A percentile compares a stretch with the other conserved stretches of the same genome.
These are phyloP conservation scores for Athalia cordata DNA, from an alignment of 2,888 invertebrate species.

Conservation along the genomic window DNA sequence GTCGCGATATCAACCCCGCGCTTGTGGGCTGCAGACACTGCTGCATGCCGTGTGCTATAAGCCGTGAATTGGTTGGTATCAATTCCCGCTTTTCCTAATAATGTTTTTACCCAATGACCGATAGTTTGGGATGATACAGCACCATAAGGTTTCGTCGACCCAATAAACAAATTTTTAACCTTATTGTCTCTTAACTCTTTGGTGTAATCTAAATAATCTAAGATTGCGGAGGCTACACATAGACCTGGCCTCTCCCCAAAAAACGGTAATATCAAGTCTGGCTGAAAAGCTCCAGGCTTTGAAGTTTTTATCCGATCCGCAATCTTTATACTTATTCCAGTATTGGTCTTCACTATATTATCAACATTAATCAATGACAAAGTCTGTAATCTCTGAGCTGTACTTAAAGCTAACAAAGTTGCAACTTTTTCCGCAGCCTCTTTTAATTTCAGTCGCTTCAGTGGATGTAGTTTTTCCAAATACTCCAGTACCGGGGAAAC, in stretches of 20 bases:
- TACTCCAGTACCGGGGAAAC: conserved; percentile 47
- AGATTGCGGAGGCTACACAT: conserved; percentile 44
- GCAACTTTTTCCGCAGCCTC: conserved; percentile 48
- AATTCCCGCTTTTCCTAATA: conserved; percentile 50
- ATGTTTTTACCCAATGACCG: conserved; percentile 44
- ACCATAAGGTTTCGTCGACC: conserved; percentile 43
- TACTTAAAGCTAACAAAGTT: conserved; percentile 48
- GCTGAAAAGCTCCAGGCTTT: conserved; percentile 46
- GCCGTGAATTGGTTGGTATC: conserved; percentile 50
- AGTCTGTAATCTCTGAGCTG: conserved; percentile 51
- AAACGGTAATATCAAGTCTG: conserved; percentile 46
- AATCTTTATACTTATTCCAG: conserved; percentile 42
- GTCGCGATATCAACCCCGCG: conserved; percentile 46
- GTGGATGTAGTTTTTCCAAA: conserved; percentile 42
- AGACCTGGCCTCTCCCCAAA: conserved; percentile 44
- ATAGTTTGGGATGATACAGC: conserved; percentile 46
- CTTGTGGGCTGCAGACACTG: conserved; percentile 48
- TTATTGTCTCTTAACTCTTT: conserved; percentile 40
- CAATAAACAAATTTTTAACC: conserved; percentile 38
- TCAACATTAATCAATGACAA: conserved; percentile 48
- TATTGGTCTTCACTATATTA: conserved; percentile 37
- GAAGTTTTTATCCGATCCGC: conserved; percentile 47
- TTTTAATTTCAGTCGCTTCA: conserved; percentile 42
- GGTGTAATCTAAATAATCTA: conserved; percentile 44
- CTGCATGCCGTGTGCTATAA: conserved; percentile 51